Conservation (phyloP, 2,113 vertebrate species). For the Eira barbara region DNA sequence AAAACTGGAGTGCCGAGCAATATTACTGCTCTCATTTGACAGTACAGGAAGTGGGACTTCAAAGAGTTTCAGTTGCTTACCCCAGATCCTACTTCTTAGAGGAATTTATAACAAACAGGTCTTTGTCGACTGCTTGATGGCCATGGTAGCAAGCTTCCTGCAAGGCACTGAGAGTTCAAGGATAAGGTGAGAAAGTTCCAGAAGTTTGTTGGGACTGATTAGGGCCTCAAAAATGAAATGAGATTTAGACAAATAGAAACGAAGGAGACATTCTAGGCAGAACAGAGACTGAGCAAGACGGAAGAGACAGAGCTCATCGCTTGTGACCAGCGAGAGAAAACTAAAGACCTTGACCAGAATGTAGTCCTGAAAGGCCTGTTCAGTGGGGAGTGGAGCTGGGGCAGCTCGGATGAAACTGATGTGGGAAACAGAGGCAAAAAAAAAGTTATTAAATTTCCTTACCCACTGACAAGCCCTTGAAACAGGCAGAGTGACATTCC, state of each 20-base stretch:
- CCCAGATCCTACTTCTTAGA: background rate
- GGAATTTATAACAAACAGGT: too few species aligned
- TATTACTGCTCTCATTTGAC: fast-evolving
- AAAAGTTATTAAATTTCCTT: too few species aligned
- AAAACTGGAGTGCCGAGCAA: background rate
- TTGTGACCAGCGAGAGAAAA: background rate
- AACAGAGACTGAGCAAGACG: background rate
- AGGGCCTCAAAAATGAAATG: background rate
- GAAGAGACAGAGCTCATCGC: background rate
- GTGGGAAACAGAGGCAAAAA: too few species aligned
- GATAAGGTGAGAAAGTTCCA: background rate
- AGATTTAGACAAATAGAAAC: background rate
- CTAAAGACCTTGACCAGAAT: background rate
- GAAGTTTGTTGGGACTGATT: background rate
- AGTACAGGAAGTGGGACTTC: background rate
- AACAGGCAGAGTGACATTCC: too few species aligned
- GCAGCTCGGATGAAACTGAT: fast-evolving
- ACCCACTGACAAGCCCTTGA: too few species aligned
- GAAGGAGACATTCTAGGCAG: background rate
- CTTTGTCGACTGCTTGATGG: background rate
- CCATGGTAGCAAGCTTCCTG: fast-evolving
- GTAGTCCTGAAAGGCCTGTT: background rate
- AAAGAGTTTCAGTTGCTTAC: too few species aligned
- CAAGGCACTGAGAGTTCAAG: background rate
- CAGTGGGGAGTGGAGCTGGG: background rate